phyloP scores from a whole-genome alignment of 2,888 invertebrate species.

The Ennomos erosarius region DNA sequence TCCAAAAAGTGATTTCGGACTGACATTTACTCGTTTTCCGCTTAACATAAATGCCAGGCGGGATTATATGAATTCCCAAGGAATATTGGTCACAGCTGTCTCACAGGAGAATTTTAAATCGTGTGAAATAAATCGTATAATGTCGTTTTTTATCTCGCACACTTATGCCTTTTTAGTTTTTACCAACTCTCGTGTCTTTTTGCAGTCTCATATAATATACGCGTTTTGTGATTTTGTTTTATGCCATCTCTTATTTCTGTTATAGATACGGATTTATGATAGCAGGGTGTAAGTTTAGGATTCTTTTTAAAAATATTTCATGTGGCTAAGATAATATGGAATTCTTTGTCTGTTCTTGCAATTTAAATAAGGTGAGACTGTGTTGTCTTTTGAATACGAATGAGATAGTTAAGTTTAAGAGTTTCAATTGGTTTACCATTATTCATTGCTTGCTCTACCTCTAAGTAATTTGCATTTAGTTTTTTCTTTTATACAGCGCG shows the following conservation, averaged over 20 bases:
- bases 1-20: conserved; percentile 36
- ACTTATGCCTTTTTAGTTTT: conserved; percentile 30
- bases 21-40: conserved; percentile 67
- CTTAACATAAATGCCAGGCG: conserved; percentile 70
- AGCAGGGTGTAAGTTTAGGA: conserved; percentile 23
- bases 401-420: conserved; percentile 18
- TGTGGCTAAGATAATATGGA: conserved; percentile 12
- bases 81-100: conserved; percentile 51
- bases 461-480: no score
- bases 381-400: conserved; percentile 19
- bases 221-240: neutral
- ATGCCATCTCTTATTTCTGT: conserved; percentile 28
- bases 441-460: no score
- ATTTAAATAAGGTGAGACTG: conserved; percentile 24
- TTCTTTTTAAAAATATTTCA: conserved; percentile 21
- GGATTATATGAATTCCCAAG: conserved; percentile 62
- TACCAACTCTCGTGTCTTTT: conserved; percentile 27
- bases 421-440: conserved; percentile 6
- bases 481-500: no score
- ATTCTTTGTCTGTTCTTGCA: conserved; percentile 15
- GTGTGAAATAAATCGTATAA: conserved; percentile 59
- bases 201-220: neutral
- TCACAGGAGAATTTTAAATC: conserved; percentile 43
- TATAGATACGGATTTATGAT: conserved; percentile 31
- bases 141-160: conserved; percentile 43